Evolutionary conservation across 2,797 vertebrate genomes (phyloP).

Genomic region (Lacerta viridis): DNA sequence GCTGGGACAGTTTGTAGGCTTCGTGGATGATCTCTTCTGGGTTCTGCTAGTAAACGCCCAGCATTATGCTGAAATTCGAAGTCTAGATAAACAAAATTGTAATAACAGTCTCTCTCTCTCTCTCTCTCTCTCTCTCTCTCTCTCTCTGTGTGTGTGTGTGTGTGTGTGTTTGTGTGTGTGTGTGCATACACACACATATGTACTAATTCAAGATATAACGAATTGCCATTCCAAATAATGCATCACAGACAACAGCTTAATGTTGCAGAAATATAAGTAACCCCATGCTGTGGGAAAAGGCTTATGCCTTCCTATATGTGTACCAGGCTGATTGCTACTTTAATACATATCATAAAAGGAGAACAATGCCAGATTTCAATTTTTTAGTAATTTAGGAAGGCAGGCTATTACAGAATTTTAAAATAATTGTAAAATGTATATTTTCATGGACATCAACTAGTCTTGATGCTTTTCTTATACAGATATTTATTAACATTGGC

Average conservation of each 20-base stretch:
- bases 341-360: background rate
- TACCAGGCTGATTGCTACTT: background rate
- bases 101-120: background rate
- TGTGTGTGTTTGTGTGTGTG: too few relatives aligned
- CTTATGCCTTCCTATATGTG: background rate
- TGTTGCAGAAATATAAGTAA: constrained; percentile 3
- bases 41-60: background rate
- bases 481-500: background rate
- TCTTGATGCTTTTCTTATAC: background rate
- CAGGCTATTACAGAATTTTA: background rate
- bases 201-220: background rate
- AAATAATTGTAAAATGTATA: background rate
- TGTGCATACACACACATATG: background rate
- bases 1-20: background rate
- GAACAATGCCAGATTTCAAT: background rate
- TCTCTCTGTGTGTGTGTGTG: background rate
- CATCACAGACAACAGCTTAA: background rate
- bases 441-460: background rate
- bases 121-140: too few relatives aligned
- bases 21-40: background rate
- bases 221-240: background rate
- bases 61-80: background rate
- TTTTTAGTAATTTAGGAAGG: background rate
- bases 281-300: background rate
- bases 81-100: background rate